Percentiles rank a stretch among this genome's conserved stretches.
These are phyloP conservation scores for Musca domestica DNA, from an alignment of 1,140 invertebrate genomes.

Conservation along the genomic window DNA sequence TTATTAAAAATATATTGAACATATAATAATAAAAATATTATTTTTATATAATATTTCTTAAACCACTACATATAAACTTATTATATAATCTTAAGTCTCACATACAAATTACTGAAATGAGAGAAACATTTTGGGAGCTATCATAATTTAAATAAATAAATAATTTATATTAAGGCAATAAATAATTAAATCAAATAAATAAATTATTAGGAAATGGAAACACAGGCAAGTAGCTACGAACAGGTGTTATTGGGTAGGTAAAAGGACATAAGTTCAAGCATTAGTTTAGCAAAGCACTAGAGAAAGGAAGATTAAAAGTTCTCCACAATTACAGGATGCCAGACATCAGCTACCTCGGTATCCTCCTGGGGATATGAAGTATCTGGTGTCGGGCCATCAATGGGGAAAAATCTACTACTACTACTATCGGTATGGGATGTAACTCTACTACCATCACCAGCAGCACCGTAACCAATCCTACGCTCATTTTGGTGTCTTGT, in stretches of 20 bases:
- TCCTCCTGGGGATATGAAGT: not conserved
- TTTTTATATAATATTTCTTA: too few relatives aligned
- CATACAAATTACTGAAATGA: too few relatives aligned
- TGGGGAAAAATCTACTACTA: constrained; percentile 18
- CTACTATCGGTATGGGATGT: constrained; percentile 27
- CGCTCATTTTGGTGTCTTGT: constrained; percentile 35
- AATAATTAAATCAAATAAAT: constrained; percentile 11
- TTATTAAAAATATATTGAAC: too few relatives aligned
- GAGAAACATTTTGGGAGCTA: too few relatives aligned
- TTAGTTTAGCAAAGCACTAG: not conserved
- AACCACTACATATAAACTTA: too few relatives aligned
- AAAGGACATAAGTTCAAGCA: not conserved
- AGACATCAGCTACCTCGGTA: not conserved
- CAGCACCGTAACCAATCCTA: constrained; percentile 40
- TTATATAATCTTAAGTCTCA: too few relatives aligned
- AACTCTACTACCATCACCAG: constrained; percentile 25
- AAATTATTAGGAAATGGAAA: not conserved
- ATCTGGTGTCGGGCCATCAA: too few relatives aligned
- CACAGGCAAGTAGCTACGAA: not conserved
- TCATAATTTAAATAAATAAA: constrained; percentile 6
- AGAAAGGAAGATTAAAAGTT: not conserved
- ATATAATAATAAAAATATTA: too few relatives aligned
- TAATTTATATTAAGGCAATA: not conserved
- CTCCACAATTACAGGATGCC: constrained; percentile 8
- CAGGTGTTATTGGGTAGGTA: not conserved